Percentiles rank a stretch among this genome's conserved stretches.
These are phyloP conservation scores for Pristionchus arcanus DNA, from an alignment of 2,888 invertebrate species.

Conservation along the genomic window DNA sequence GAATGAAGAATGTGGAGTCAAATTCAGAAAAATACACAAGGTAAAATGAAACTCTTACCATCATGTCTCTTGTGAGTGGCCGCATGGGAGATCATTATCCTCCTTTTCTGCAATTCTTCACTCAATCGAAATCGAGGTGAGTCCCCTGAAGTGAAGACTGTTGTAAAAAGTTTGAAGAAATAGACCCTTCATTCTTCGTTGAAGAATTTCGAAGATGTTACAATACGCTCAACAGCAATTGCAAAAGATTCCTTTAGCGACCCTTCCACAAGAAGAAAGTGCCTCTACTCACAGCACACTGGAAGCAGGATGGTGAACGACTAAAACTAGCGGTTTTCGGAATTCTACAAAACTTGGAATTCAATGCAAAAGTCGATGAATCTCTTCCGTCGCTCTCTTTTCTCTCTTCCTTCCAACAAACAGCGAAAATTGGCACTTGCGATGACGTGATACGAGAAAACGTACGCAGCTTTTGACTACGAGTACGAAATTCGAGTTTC, in stretches of 20 bases:
- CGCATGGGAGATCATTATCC: conserved; percentile 48
- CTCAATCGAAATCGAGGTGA: conserved; percentile 40
- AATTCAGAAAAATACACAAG: too few species aligned
- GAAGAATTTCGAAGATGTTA: too few species aligned
- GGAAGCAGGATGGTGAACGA: background rate
- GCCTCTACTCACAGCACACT: too few species aligned
- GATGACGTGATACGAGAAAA: background rate
- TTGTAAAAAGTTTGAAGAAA: background rate
- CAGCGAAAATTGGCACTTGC: background rate
- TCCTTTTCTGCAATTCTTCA: background rate
- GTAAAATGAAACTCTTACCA: background rate
- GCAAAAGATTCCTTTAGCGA: too few species aligned
- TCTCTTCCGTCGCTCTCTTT: background rate
- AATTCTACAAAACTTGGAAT: background rate
- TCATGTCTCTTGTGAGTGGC: conserved; percentile 35
- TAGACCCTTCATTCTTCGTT: background rate
- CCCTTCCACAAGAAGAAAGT: too few species aligned
- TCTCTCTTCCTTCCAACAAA: background rate
- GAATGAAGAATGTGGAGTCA: background rate
- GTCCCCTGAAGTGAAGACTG: conserved; percentile 7
- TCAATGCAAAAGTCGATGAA: background rate
- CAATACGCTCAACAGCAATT: too few species aligned
- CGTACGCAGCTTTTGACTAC: background rate
- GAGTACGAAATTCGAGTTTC: background rate
- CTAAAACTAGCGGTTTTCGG: too few species aligned